Evolutionary conservation across 2,113 vertebrate species (phyloP), one percentile per base, ranked within the genome.

Genomic region (Rousettus leschenaultii): DNA sequence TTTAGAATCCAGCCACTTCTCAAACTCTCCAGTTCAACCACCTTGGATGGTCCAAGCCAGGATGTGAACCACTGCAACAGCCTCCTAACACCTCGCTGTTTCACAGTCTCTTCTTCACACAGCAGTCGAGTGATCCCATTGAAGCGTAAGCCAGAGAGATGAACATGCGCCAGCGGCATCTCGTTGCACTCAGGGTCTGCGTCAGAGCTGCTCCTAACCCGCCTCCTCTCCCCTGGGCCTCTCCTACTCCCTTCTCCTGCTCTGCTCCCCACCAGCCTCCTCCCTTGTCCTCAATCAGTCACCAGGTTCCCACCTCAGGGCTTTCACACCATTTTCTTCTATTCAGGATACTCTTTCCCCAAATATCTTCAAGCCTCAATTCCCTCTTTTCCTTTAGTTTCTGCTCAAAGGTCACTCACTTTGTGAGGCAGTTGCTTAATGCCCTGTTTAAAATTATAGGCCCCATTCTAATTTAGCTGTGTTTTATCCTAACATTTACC

Each of bases 161-260:
- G 45, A 30, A 10, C 19, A 7, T 0, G 4, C 11, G 30, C 11
- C 21, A 59, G 1, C 0, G 35, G 59, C 45, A 43, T 48, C 48
- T 61, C 55, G 3, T 13, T 33, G 38, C 35, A 1, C 9, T 13
- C 8, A 5, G 4, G 19, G 5, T 11, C 11, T 3, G 7, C 0
- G 1, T 35, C n/a, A 86, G 35, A 4, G 40, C 71, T 7, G 21
- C 16, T 48, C 38, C 70, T n/a, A 9, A 18, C n/a, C 86, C 19
- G 5, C 15, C 19, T 40, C 35, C 16, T 2, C n/a, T 22, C 28
- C 30, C 16, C 33, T 5, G 7, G 2, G 26, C 28, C 33, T n/a
- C 28, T 26, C n/a, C 61, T 1, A 2, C 8, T 51, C 75, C 18
- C 16, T 10, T 14, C 30, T 24, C 3, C 1, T 1, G 4, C 45